Base-by-base conservation (phyloP, 2,888 invertebrate genomes). In the Calliphora vomitoria region DNA sequence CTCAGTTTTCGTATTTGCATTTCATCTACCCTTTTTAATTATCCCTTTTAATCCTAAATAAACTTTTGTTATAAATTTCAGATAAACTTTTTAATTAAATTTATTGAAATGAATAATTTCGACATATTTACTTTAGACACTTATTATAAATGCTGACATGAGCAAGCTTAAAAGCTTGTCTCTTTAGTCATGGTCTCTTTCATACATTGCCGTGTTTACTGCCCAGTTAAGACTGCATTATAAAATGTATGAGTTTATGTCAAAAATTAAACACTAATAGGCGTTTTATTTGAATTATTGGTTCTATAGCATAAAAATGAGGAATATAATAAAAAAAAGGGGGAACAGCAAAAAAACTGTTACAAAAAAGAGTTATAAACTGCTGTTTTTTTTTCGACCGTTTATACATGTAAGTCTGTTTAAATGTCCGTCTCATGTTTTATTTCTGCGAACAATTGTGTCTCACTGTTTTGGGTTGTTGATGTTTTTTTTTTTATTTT, bases 231-330 rank as follows among this genome's bases (percentile, higher is more conserved):
- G 79, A 53, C 31, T 18, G 60, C 69, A 66, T 62, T 71, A 55
- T 15, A 53, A 90, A 91, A 92, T 91, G 90, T 90, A 92, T 91
- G 91, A 91, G 90, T 92, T 88, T 88, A 91, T 92, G 92, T 91
- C 89, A 91, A 89, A 90, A 91, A 92, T 91, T 91, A 91, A 92
- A 92, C 92, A 92, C 90, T 92, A 92, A 93, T 92, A 91, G 92
- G 91, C 92, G 91, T 90, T 92, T 90, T 90, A 89, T 91, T 90
- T 90, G 90, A 92, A 89, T 90, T 90, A 90, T 90, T 89, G 89
- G 89, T 89, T 84, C 86, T 88, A 58, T 58, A 87, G 79, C 86
- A 69, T 38, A 78, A 85, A 25, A 58, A 47, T 35, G 15, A 68
- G 25, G 44, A 55, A 68, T 47, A 44, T 4, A 25, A 31, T 44